A percentile compares a stretch with the other conserved stretches of the same genome.
Evolutionary conservation across 2,888 invertebrate species (phyloP).

Genomic region (Aspidapion aeneum): DNA sequence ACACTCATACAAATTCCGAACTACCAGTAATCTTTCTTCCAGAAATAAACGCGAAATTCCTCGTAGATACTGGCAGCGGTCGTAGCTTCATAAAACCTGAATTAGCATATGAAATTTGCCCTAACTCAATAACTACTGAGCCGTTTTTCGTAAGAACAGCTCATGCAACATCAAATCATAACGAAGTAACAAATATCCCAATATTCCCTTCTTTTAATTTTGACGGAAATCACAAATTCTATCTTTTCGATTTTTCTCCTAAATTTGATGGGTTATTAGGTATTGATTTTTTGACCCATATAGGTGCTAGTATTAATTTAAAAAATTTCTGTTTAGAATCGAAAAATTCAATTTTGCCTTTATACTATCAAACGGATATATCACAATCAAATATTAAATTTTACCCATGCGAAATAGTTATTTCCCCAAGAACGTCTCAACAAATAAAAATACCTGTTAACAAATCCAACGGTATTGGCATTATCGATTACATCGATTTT

Average conservation of each 20-base stretch:
- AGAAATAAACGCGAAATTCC: conserved; percentile 20
- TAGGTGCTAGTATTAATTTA: conserved; percentile 3
- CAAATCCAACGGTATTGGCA: conserved; percentile 6
- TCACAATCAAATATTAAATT: too few species aligned
- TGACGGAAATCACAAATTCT: conserved; percentile 8
- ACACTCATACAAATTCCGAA: conserved; percentile 10
- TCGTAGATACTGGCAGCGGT: conserved; percentile 18
- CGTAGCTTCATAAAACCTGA: conserved; percentile 18
- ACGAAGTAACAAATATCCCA: background rate
- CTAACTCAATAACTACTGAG: conserved; percentile 8
- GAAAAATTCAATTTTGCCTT: background rate
- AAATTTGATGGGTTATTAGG: conserved; percentile 13
- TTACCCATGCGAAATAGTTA: conserved; percentile 3
- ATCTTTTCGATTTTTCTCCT: conserved; percentile 12
- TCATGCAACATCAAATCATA: conserved; percentile 3
- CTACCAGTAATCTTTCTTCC: conserved; percentile 18
- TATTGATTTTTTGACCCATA: conserved; percentile 2
- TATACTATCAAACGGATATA: too few species aligned
- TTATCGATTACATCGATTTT: conserved; percentile 9
- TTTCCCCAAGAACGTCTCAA: conserved; percentile 7
- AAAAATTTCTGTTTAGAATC: conserved; percentile 5
- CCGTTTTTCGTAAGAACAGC: conserved; percentile 14
- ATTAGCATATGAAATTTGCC: conserved; percentile 14
- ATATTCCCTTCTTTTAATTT: conserved; percentile 6
- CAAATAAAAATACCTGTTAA: conserved; percentile 10